phyloP scores from a whole-genome alignment of 2,888 invertebrate species.

The Autographa pulchrina region DNA sequence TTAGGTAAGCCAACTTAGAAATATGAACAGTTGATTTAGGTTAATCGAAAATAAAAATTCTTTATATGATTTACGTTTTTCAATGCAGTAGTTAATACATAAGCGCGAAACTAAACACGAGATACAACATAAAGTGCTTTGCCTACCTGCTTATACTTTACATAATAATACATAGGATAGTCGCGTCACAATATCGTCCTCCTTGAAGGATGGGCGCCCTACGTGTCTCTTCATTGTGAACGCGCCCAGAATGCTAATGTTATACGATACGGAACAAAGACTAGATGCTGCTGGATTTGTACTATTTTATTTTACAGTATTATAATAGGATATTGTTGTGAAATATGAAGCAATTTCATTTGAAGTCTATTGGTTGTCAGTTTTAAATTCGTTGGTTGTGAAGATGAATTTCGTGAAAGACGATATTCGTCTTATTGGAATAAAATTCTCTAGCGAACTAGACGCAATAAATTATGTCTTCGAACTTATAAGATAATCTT shows the following conservation, averaged over 20 bases:
- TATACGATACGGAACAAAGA: not conserved
- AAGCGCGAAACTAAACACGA: too few relatives aligned
- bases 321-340: not conserved
- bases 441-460: too few relatives aligned
- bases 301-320: not conserved
- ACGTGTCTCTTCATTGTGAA: constrained; percentile 66
- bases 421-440: too few relatives aligned
- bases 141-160: constrained; percentile 47
- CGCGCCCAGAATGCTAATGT: constrained; percentile 67
- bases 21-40: too few relatives aligned
- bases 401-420: too few relatives aligned
- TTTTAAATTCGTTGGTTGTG: too few relatives aligned
- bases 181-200: constrained; percentile 63
- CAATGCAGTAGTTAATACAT: too few relatives aligned
- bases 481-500: too few relatives aligned
- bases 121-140: not conserved
- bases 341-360: not conserved
- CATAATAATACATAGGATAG: constrained; percentile 49
- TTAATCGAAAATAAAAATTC: too few relatives aligned
- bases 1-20: too few relatives aligned
- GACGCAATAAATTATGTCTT: too few relatives aligned
- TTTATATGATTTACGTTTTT: too few relatives aligned
- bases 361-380: not conserved
- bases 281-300: not conserved
- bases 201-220: constrained; percentile 72